phyloP scores from a whole-genome alignment of 2,797 vertebrate genomes.

The Uromys caudimaculatus region DNA sequence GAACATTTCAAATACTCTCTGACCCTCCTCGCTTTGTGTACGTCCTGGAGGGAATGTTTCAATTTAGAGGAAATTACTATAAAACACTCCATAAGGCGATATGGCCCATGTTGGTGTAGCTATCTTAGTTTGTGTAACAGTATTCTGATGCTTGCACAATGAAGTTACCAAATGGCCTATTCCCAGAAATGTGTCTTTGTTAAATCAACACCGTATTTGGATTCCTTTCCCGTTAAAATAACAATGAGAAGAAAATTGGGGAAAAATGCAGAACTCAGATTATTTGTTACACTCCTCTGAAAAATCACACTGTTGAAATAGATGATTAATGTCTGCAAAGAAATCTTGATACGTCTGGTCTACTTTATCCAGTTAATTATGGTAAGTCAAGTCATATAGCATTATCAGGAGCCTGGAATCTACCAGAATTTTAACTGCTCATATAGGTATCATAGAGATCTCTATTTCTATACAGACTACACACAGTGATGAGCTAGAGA shows the following conservation, averaged over 20 bases:
- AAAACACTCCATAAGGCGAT: neutral
- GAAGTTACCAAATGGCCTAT: neutral
- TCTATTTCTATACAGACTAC: neutral
- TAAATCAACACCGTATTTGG: neutral
- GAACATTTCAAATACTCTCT: neutral
- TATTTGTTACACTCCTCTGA: neutral
- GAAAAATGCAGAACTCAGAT: neutral
- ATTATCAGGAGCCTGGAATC: neutral
- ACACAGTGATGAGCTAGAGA: neutral
- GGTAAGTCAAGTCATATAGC: neutral
- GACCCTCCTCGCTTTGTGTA: neutral
- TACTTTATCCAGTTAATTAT: neutral
- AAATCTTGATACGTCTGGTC: neutral
- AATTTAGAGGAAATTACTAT: neutral
- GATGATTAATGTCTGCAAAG: neutral
- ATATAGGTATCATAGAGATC: neutral
- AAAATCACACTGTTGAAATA: neutral
- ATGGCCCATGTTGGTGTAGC: neutral
- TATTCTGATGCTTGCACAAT: neutral
- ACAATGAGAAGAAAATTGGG: neutral
- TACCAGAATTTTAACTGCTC: constrained; percentile 36
- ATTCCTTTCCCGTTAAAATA: neutral
- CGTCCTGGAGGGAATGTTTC: neutral
- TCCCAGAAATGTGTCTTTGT: neutral
- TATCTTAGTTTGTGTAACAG: neutral